These are phyloP conservation scores for Rotaria socialis DNA, from an alignment of 2,888 invertebrate species.

Conservation along the genomic window DNA sequence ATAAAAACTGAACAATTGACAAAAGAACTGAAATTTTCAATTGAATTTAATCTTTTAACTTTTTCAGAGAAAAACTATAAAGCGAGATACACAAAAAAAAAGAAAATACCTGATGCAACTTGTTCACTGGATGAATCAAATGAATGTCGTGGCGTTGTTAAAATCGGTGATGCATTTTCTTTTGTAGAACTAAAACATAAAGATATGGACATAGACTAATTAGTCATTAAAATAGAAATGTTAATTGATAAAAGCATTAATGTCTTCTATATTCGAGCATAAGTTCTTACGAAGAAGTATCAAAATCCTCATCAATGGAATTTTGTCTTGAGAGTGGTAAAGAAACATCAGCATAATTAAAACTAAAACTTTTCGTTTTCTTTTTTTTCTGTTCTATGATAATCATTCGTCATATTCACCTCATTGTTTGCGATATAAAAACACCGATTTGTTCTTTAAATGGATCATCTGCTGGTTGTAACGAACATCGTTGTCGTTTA, in stretches of 20 bases:
- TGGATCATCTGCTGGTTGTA: not conserved
- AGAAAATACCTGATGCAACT: not conserved
- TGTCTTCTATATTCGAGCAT: not conserved
- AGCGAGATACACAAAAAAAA: not conserved
- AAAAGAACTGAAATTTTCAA: not conserved
- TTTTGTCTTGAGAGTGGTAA: not conserved
- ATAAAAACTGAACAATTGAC: not conserved
- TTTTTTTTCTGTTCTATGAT: not conserved
- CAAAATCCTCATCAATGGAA: not conserved
- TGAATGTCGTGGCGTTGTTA: not conserved
- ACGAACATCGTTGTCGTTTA: not conserved
- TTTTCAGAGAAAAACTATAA: not conserved
- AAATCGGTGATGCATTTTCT: not conserved
- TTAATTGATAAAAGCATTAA: not conserved
- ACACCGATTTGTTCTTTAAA: not conserved
- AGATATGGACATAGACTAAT: too few species aligned
- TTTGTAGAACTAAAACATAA: not conserved
- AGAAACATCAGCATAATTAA: not conserved
- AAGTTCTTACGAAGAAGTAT: not conserved
- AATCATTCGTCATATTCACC: not conserved
- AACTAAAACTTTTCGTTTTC: not conserved
- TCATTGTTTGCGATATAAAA: not conserved
- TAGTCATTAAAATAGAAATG: too few species aligned
- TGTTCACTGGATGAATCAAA: not conserved
- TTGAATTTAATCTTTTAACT: too few species aligned